These are phyloP conservation scores for Reticulitermes speratus DNA, from an alignment of 1,140 invertebrate genomes.

Conservation along the genomic window DNA sequence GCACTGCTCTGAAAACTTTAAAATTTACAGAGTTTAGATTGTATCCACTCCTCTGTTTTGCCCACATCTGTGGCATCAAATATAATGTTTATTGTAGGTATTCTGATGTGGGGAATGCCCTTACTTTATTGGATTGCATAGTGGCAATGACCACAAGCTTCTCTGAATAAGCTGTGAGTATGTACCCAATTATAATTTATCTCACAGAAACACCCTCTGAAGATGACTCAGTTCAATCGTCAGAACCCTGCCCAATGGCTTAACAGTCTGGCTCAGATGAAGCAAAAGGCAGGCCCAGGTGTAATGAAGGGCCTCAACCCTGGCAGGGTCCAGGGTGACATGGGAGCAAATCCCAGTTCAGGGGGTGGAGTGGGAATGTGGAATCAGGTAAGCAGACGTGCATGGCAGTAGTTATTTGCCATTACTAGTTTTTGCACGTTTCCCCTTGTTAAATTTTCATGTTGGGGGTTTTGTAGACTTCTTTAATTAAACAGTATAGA, in stretches of 20 bases:
- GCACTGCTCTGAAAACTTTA: no score
- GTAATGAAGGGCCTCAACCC: conserved; percentile 38
- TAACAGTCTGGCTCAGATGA: conserved; percentile 74
- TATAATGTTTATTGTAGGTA: not conserved
- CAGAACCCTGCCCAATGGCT: conserved; percentile 80
- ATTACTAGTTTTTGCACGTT: conserved; percentile 11
- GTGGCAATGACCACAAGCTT: not conserved
- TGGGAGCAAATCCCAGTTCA: conserved; percentile 34
- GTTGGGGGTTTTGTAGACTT: not conserved
- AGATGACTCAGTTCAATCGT: conserved; percentile 81
- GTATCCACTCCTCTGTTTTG: no score
- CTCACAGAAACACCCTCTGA: conserved; percentile 80
- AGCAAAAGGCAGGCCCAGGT: conserved; percentile 54
- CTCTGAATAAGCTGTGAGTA: not conserved
- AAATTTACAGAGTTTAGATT: no score
- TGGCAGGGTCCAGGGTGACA: conserved; percentile 20
- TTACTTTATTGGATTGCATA: not conserved
- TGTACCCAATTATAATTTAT: conserved; percentile 25
- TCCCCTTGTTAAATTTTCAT: conserved; percentile 3
- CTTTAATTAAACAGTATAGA: no score
- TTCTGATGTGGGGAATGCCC: not conserved
- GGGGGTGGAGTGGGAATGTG: conserved; percentile 39
- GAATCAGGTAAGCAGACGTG: conserved; percentile 38
- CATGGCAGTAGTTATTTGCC: conserved; percentile 3
- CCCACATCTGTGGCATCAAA: no score